Evolutionary conservation across 2,888 invertebrate species (phyloP), one percentile per base, ranked within the genome.

Genomic region (Dasysyrphus tricinctus): DNA sequence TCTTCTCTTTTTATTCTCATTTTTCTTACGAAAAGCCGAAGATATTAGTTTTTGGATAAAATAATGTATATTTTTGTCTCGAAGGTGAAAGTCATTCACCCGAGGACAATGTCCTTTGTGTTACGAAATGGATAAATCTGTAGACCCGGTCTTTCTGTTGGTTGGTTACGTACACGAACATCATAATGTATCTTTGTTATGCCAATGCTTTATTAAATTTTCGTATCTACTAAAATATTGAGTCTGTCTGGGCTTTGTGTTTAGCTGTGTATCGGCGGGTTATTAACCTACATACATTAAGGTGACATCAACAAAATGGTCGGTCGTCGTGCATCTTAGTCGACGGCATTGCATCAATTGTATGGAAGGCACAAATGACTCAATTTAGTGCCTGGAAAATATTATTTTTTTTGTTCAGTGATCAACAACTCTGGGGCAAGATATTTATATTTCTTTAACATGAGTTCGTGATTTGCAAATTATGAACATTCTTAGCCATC

Each of bases 81-180:
- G 59, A 67, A 76, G 65, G 65, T 72, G 44, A 84, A 80, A 73
- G 84, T 72, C 84, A 80, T 84, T 84, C 84, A 80, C 80, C 80
- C 80, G 73, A 42, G 72, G 72, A 80, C 84, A 80, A 80, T 80
- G 76, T 76, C 80, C 76, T 73, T 72, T 77, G 76, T 80, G 76
- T 80, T 69, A 57, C 54, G 65, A 39, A 69, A 59, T 39, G 65
- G 59, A 67, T 63, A 34, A n/a, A 79, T 63, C 74, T 29, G 56
- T 57, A 74, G 57, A 42, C 67, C 75, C 39, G 44, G 32, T 47
- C 29, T 29, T 63, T 11, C 29, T 49, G 16, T 67, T 51, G 57
- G 39, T 24, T 61, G 24, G 14, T n/a, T 59, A 37, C 19, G 5
- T 16, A 57, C 19, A 29, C n/a, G 39, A 37, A 32, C 29, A 61